A percentile compares a stretch with the other conserved stretches of the same genome.
phyloP scores from a whole-genome alignment of 2,113 vertebrate species.

The Candoia aspera region DNA sequence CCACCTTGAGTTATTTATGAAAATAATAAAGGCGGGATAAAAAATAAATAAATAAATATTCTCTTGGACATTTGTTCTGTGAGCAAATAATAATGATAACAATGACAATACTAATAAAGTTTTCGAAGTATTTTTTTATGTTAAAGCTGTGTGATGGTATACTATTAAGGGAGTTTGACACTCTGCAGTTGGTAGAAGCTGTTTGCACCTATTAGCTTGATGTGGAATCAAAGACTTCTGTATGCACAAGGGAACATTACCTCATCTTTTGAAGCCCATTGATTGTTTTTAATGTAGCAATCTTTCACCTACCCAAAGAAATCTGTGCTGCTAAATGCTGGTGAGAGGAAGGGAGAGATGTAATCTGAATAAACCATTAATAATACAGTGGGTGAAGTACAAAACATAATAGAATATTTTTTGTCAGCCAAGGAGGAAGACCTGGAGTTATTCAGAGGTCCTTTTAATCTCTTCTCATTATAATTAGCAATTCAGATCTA shows the following conservation, averaged over 20 bases:
- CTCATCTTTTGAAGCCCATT: neutral
- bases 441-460: neutral
- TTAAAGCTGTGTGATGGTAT: neutral
- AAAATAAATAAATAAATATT: too few species aligned
- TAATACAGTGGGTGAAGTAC: neutral
- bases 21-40: too few species aligned
- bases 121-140: neutral
- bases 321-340: neutral
- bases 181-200: neutral
- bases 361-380: conserved; percentile 19
- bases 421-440: neutral
- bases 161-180: neutral
- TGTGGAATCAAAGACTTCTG: neutral
- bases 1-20: too few species aligned
- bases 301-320: neutral
- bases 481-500: neutral
- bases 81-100: neutral
- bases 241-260: neutral
- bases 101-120: neutral
- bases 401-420: conserved; percentile 1
- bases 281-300: neutral
- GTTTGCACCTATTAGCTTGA: neutral
- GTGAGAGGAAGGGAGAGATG: neutral
- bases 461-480: conserved; percentile 14
- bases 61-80: neutral